Base-by-base conservation (phyloP, 2,797 vertebrate species). In the Rhabdomys pumilio region DNA sequence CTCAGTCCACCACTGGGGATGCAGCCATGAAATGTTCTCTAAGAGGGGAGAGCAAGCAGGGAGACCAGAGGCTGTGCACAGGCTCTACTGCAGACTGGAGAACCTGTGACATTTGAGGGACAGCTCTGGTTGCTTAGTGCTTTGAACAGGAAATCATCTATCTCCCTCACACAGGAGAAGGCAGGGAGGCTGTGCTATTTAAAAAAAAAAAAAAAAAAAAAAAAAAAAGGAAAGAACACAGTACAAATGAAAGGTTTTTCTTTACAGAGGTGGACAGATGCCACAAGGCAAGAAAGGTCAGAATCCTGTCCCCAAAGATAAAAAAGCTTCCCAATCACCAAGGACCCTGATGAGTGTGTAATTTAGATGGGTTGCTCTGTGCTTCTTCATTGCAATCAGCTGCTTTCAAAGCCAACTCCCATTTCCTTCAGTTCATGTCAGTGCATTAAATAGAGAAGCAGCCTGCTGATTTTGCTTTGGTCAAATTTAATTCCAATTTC, bases 401-500 rank as follows among this genome's bases (percentile, higher is more conserved):
- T 22, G 53, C 88, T 91, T 47, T 63, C 67, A 9, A 34, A 96
- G 59, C 63, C 88, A 90, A n/a, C 38, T 81, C 73, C 5, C 34
- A 47, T 81, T 87, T 79, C 63, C 89, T 91, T 50, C 53, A 88
- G 57, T 91, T 57, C 53, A 55, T 19, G 29, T 82, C 88, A 57
- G 69, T 44, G 63, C 92, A 73, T 31, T 47, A 22, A 77, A 81
- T 24, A 63, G 55, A 53, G 93, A 90, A 2, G 81, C 3, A 0
- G 72, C 38, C 6, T 22, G 57, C 59, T 6, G 69, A 61, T 80
- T 94, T 89, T 90, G 83, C 91, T 94, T 15, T 6, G 17, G 77
- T 90, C 73, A 26, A 44, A 90, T 88, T 94, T 75, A 61, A 92
- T 90, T 94, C 86, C 83, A 55, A 73, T 85, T 79, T 93, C 89